Percentiles rank a stretch among this genome's conserved stretches.
phyloP scores from a whole-genome alignment of 2,888 invertebrate genomes.

The Criorhina ranunculi region DNA sequence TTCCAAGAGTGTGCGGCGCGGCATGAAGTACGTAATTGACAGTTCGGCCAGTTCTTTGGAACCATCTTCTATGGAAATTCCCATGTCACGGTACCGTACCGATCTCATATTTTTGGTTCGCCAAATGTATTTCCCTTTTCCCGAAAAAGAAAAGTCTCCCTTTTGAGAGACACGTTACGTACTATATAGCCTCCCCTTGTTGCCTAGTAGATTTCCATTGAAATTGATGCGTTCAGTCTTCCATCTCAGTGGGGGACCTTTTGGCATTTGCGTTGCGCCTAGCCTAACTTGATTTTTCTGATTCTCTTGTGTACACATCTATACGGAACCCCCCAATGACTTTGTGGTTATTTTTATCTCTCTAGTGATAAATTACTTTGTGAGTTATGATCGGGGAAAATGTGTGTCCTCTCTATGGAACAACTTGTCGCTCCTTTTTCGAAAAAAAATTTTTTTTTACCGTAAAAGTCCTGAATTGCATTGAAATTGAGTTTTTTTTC shows the following conservation, averaged over 20 bases:
- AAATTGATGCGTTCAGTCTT: slow-evolving; percentile 59
- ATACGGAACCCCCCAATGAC: slow-evolving; percentile 57
- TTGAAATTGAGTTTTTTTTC: slow-evolving; percentile 65
- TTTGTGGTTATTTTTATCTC: slow-evolving; percentile 74
- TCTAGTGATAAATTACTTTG: slow-evolving; percentile 70
- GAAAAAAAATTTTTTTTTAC: slow-evolving; percentile 47
- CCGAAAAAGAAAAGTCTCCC: slow-evolving; percentile 54
- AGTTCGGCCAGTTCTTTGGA: slow-evolving; percentile 49
- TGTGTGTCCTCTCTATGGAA: slow-evolving; percentile 20
- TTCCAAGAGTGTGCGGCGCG: slow-evolving; percentile 6
- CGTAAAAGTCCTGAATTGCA: slow-evolving; percentile 55
- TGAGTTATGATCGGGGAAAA: slow-evolving; percentile 69
- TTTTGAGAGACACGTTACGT: slow-evolving; percentile 23
- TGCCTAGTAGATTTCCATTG: slow-evolving; percentile 40
- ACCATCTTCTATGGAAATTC: slow-evolving; percentile 36
- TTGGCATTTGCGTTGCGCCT: slow-evolving; percentile 72
- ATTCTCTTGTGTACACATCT: slow-evolving; percentile 20
- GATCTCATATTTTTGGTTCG: slow-evolving; percentile 39
- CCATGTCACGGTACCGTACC: slow-evolving; percentile 39
- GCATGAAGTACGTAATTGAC: slow-evolving; percentile 37
- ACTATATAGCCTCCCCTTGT: slow-evolving; percentile 5
- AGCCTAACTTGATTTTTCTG: slow-evolving; percentile 50
- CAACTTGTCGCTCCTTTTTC: slow-evolving; percentile 65
- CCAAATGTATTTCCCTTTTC: slow-evolving; percentile 68
- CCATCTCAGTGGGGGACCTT: slow-evolving; percentile 76